A percentile compares a stretch with the other conserved stretches of the same genome.
Evolutionary conservation across 2,113 vertebrate genomes (phyloP).

Genomic region (Pardalotus punctatus): DNA sequence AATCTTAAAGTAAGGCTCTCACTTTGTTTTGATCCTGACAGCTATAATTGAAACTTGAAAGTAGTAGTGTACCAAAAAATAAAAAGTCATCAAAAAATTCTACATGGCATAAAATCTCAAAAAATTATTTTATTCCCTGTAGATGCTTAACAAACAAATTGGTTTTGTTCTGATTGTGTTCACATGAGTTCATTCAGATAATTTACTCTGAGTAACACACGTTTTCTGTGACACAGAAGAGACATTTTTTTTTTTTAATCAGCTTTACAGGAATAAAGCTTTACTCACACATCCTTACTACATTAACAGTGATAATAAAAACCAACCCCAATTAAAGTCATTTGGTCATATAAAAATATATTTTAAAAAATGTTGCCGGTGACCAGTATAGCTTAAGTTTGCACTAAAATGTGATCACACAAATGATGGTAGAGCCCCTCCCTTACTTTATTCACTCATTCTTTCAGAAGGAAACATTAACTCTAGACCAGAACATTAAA

Average conservation of each 20-base stretch:
- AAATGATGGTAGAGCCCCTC: neutral
- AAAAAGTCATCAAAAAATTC: neutral
- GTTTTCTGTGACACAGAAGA: neutral
- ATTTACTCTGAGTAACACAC: neutral
- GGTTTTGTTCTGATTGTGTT: neutral
- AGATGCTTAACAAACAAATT: neutral
- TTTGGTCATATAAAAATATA: neutral
- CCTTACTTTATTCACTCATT: neutral
- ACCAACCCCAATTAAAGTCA: neutral
- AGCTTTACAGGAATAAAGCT: neutral
- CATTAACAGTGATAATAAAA: neutral
- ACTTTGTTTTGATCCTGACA: neutral
- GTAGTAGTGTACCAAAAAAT: neutral
- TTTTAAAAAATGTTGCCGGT: neutral
- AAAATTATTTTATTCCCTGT: neutral
- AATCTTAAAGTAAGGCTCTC: neutral
- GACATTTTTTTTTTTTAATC: neutral
- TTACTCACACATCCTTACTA: neutral
- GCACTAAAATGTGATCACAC: neutral
- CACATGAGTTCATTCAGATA: neutral
- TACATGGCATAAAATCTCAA: neutral
- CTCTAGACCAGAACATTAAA: neutral
- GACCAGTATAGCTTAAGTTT: neutral
- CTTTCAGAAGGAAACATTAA: neutral
- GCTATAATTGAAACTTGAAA: neutral